Evolutionary conservation across 2,797 vertebrate species (phyloP).

Genomic region (Falco columbarius): DNA sequence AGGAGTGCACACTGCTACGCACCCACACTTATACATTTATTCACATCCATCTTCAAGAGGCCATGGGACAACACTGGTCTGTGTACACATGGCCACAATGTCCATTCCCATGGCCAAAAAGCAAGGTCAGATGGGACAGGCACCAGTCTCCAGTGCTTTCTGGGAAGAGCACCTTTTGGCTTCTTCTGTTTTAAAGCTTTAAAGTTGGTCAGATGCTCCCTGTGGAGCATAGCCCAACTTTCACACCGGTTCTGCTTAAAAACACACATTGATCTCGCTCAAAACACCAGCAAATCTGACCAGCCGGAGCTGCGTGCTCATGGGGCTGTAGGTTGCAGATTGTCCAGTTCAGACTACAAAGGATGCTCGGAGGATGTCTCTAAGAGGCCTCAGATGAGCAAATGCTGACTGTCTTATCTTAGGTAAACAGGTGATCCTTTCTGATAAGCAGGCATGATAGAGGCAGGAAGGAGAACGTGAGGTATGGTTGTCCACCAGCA

Average conservation of each 20-base stretch:
- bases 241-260: not conserved
- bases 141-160: not conserved
- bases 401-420: not conserved
- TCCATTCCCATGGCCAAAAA: not conserved
- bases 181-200: not conserved
- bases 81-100: not conserved
- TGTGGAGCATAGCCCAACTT: not conserved
- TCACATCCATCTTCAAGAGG: not conserved
- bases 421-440: constrained; percentile 19
- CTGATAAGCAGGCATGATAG: constrained; percentile 32
- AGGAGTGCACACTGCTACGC: not conserved
- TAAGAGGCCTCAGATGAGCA: not conserved
- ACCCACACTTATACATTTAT: not conserved
- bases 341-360: not conserved
- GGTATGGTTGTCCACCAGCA: not conserved
- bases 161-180: not conserved
- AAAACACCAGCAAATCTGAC: not conserved
- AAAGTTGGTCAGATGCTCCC: not conserved
- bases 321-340: not conserved
- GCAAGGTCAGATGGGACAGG: not conserved
- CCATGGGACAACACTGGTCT: not conserved
- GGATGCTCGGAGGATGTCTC: not conserved
- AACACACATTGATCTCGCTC: not conserved
- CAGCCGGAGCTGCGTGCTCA: not conserved
- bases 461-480: constrained; percentile 54